A percentile compares a stretch with the other conserved stretches of the same genome.
Conservation (phyloP, 2,113 vertebrate genomes). For the Ageneiosus marmoratus region DNA sequence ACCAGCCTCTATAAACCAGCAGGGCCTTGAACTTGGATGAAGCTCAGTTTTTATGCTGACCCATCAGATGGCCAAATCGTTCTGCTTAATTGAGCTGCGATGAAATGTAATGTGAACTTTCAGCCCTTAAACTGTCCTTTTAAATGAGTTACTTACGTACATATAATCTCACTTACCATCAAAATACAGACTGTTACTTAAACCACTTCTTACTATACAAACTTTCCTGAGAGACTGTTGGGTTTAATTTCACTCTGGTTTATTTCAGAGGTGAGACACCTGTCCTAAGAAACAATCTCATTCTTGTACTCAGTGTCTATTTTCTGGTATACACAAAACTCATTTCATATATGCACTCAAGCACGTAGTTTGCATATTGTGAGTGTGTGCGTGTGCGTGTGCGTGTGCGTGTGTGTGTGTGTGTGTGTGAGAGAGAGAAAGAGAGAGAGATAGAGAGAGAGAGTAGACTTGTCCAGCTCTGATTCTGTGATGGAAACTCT, state of each 20-base stretch:
- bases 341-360: slow-evolving; percentile 28
- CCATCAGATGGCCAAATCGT: slow-evolving; percentile 65
- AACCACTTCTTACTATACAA: slow-evolving; percentile 4
- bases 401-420: background rate
- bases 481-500: slow-evolving; percentile 89
- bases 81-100: slow-evolving; percentile 71
- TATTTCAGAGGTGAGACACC: slow-evolving; percentile 6
- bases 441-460: no score
- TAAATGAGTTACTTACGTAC: slow-evolving; percentile 66
- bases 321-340: background rate
- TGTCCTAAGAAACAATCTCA: slow-evolving; percentile 1
- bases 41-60: slow-evolving; percentile 60
- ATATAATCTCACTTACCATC: background rate
- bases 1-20: slow-evolving; percentile 61
- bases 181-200: slow-evolving; percentile 16
- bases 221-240: background rate
- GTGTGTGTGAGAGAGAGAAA: background rate
- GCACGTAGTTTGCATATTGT: slow-evolving; percentile 1
- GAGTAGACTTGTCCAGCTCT: slow-evolving; percentile 75
- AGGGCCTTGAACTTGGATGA: slow-evolving; percentile 65
- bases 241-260: background rate
- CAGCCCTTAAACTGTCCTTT: slow-evolving; percentile 62
- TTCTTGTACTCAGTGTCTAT: background rate
- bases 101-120: slow-evolving; percentile 78
- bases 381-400: background rate